phyloP scores from a whole-genome alignment of 1,140 invertebrate genomes.

The Goniozus legneri region DNA sequence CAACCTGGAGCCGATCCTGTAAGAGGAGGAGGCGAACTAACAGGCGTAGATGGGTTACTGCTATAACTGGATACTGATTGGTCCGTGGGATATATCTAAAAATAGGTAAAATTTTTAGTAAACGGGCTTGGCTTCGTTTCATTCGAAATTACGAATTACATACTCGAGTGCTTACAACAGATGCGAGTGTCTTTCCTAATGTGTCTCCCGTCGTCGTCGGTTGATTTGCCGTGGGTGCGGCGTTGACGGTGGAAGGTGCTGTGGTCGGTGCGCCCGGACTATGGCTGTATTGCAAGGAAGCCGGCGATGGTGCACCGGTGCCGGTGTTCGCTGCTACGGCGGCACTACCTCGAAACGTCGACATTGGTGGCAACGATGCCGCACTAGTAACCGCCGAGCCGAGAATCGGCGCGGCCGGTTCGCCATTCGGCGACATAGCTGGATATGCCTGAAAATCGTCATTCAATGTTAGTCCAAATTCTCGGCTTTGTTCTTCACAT shows the following conservation, averaged over 20 bases:
- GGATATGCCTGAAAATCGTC: constrained; percentile 57
- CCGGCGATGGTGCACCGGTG: constrained; percentile 59
- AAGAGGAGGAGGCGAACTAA: constrained; percentile 80
- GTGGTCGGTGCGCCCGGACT: constrained; percentile 54
- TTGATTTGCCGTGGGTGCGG: constrained; percentile 55
- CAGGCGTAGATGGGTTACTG: constrained; percentile 84
- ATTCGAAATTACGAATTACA: constrained; percentile 16
- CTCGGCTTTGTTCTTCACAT: too few relatives aligned
- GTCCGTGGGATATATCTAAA: constrained; percentile 83
- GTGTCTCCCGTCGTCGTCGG: constrained; percentile 63
- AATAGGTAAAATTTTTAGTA: constrained; percentile 34
- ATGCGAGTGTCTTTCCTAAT: constrained; percentile 76
- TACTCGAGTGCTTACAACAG: constrained; percentile 59
- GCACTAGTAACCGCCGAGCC: constrained; percentile 59
- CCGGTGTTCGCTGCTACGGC: constrained; percentile 48
- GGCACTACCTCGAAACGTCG: constrained; percentile 74
- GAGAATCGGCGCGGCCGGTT: constrained; percentile 50
- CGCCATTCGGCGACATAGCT: constrained; percentile 58
- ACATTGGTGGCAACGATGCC: constrained; percentile 87
- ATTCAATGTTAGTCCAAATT: too few relatives aligned
- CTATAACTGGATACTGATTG: constrained; percentile 86
- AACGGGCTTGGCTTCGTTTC: too few relatives aligned
- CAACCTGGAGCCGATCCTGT: constrained; percentile 59
- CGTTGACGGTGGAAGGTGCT: constrained; percentile 48
- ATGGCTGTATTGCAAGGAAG: constrained; percentile 55